Conservation (phyloP, 2,113 vertebrate species). For the Rhinolophus sinicus region DNA sequence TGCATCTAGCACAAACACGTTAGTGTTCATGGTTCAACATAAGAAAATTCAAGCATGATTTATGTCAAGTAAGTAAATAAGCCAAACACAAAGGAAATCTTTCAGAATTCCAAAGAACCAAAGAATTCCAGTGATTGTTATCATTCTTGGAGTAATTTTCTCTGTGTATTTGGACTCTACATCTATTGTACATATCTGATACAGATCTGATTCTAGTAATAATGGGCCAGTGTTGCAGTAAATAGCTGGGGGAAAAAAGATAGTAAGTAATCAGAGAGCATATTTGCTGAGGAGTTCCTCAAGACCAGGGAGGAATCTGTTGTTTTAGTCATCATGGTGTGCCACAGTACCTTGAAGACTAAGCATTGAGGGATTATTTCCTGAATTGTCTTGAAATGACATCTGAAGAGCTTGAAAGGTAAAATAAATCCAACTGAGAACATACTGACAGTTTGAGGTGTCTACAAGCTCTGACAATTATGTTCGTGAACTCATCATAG, state of each 20-base stretch:
- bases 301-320: neutral
- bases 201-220: neutral
- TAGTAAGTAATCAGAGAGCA: neutral
- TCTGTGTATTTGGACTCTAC: neutral
- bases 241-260: neutral
- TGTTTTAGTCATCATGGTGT: neutral
- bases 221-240: neutral
- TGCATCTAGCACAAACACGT: neutral
- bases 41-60: neutral
- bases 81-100: neutral
- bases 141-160: neutral
- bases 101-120: neutral
- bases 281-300: neutral
- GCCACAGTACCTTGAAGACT: neutral
- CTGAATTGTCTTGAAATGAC: neutral
- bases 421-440: neutral
- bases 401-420: neutral
- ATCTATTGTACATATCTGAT: neutral
- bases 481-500: too few relatives aligned
- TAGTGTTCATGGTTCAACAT: neutral
- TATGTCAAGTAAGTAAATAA: neutral
- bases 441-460: too few relatives aligned
- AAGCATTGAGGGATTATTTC: neutral
- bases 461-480: neutral
- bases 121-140: neutral